A percentile compares a stretch with the other conserved stretches of the same genome.
phyloP scores from a whole-genome alignment of 1,140 invertebrate species.

The Telenomus remus region DNA sequence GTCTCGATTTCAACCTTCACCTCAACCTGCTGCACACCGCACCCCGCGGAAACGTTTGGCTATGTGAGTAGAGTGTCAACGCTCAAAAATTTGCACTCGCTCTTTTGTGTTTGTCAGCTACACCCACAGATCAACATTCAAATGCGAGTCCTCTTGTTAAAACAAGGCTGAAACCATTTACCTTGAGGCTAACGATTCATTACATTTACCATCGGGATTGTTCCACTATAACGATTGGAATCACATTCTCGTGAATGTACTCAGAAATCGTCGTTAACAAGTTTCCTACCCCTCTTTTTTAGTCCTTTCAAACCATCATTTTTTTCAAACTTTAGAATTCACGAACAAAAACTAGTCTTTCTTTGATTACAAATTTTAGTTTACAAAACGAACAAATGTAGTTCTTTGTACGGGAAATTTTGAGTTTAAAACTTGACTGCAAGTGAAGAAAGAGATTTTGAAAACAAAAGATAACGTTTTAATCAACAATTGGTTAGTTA shows the following conservation, averaged over 20 bases:
- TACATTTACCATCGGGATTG: conserved; percentile 16
- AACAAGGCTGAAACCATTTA: conserved; percentile 22
- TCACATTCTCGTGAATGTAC: neutral
- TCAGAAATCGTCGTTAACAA: neutral
- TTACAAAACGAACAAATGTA: no score
- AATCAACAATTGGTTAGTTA: no score
- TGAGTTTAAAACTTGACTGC: no score
- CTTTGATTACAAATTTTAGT: no score
- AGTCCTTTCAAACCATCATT: no score
- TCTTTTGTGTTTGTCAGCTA: conserved; percentile 11
- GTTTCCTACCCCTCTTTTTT: neutral
- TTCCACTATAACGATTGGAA: conserved; percentile 6
- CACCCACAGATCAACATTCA: conserved; percentile 24
- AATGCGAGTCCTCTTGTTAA: conserved; percentile 14
- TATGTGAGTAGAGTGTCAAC: conserved; percentile 78
- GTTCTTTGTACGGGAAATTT: no score
- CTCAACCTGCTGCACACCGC: conserved; percentile 76
- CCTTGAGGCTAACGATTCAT: conserved; percentile 16
- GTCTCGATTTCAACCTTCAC: conserved; percentile 78
- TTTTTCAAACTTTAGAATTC: no score
- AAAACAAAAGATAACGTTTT: no score
- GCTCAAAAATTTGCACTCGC: neutral
- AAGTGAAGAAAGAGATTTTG: no score
- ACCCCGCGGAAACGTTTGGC: conserved; percentile 79
- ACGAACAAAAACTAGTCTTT: no score